These are phyloP conservation scores for Lysiphlebus fabarum DNA, from an alignment of 1,140 invertebrate species.

Conservation along the genomic window DNA sequence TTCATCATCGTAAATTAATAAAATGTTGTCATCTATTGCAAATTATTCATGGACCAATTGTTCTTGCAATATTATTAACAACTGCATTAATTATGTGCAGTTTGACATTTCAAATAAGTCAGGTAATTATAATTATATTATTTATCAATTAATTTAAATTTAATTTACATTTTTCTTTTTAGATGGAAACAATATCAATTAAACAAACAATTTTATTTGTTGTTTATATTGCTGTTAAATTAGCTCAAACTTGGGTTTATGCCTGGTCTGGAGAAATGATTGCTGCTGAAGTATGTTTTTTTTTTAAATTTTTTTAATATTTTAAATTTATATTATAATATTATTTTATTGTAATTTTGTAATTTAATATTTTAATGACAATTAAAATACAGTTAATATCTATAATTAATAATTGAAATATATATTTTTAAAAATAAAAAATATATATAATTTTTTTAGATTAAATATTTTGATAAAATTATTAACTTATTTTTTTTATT, in stretches of 20 bases:
- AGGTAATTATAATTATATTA: slow-evolving; percentile 1
- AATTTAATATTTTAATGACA: too few species aligned
- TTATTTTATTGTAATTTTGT: too few species aligned
- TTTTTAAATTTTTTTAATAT: too few species aligned
- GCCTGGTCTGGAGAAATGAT: slow-evolving; percentile 9
- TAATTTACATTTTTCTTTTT: background rate
- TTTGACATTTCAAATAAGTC: slow-evolving; percentile 15
- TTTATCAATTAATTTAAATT: background rate
- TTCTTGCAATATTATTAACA: slow-evolving; percentile 6
- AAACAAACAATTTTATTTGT: slow-evolving; percentile 1
- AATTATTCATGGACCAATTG: slow-evolving; percentile 12
- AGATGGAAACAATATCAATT: background rate
- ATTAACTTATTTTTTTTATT: background rate
- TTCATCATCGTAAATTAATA: background rate
- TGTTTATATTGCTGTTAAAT: slow-evolving; percentile 2
- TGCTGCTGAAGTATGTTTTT: slow-evolving; percentile 2
- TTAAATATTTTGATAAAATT: too few species aligned
- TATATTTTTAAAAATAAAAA: too few species aligned
- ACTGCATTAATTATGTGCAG: slow-evolving; percentile 18
- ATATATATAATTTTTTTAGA: too few species aligned
- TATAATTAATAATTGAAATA: too few species aligned
- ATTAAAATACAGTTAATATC: too few species aligned
- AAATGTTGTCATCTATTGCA: background rate
- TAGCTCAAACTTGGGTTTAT: slow-evolving; percentile 7
- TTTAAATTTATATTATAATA: too few species aligned